A percentile compares a stretch with the other conserved stretches of the same genome.
These are phyloP conservation scores for Corythoichthys haematopterus DNA, from an alignment of 2,113 vertebrate genomes.

Conservation along the genomic window DNA sequence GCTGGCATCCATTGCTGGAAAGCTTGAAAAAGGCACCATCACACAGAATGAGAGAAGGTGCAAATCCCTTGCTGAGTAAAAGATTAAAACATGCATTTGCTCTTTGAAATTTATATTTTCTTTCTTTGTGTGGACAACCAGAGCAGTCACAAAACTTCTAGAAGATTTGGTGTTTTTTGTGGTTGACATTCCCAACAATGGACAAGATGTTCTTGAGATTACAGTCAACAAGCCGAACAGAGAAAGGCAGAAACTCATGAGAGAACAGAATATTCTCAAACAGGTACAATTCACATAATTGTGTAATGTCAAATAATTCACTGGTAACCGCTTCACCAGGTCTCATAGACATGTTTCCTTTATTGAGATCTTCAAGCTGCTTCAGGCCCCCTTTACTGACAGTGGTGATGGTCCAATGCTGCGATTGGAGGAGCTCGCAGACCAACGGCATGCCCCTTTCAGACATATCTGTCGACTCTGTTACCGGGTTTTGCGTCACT, in stretches of 20 bases:
- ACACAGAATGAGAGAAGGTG: slow-evolving; percentile 97
- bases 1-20: slow-evolving; percentile 92
- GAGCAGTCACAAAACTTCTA: slow-evolving; percentile 94
- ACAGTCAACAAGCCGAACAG: slow-evolving; percentile 96
- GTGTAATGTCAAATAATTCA: background rate
- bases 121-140: slow-evolving; percentile 39
- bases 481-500: slow-evolving; percentile 92
- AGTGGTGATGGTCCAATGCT: slow-evolving; percentile 94
- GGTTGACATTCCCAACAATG: slow-evolving; percentile 95
- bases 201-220: slow-evolving; percentile 93
- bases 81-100: background rate
- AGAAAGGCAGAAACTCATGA: slow-evolving; percentile 97
- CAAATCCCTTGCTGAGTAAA: background rate
- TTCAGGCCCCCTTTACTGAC: slow-evolving; percentile 95
- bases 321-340: background rate
- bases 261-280: slow-evolving; percentile 98
- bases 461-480: slow-evolving; percentile 95
- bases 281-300: slow-evolving; percentile 73
- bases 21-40: slow-evolving; percentile 95
- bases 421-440: slow-evolving; percentile 89
- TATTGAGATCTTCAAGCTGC: slow-evolving; percentile 90
- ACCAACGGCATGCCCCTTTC: slow-evolving; percentile 95
- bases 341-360: background rate
- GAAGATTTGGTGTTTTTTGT: slow-evolving; percentile 98
- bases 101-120: background rate